Percentiles rank a stretch among this genome's conserved stretches.
phyloP scores from a whole-genome alignment of 2,797 vertebrate species.

The Cyprinodon diabolis region DNA sequence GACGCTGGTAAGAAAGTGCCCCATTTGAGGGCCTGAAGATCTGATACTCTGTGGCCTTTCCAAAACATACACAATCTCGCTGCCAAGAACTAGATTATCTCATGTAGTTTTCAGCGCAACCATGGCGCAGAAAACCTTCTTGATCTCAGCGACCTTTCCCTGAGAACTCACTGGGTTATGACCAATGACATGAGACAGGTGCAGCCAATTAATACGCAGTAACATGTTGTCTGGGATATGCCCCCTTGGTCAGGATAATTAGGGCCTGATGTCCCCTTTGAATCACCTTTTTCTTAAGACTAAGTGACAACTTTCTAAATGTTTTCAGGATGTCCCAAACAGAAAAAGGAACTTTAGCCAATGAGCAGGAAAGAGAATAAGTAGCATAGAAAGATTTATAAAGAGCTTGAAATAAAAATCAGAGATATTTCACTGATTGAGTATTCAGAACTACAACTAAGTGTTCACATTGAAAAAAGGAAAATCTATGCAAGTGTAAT shows the following conservation, averaged over 20 bases:
- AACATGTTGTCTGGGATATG: slow-evolving; percentile 67
- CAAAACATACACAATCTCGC: slow-evolving; percentile 74
- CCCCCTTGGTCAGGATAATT: slow-evolving; percentile 55
- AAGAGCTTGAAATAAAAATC: too few species aligned
- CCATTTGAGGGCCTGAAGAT: slow-evolving; percentile 66
- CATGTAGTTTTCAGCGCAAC: slow-evolving; percentile 68
- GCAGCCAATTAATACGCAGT: slow-evolving; percentile 82
- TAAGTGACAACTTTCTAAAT: slow-evolving; percentile 23
- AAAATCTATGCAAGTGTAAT: too few species aligned
- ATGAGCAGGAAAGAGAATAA: too few species aligned
- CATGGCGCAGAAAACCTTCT: slow-evolving; percentile 59
- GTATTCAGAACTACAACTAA: too few species aligned
- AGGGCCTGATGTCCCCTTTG: slow-evolving; percentile 53
- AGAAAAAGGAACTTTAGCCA: too few species aligned
- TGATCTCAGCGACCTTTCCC: slow-evolving; percentile 77
- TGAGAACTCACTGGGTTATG: slow-evolving; percentile 76
- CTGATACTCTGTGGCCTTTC: slow-evolving; percentile 73
- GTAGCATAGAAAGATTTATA: too few species aligned
- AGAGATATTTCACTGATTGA: too few species aligned
- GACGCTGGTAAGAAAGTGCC: slow-evolving; percentile 53
- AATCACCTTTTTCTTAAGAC: slow-evolving; percentile 27
- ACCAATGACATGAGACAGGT: slow-evolving; percentile 86
- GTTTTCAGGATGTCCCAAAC: slow-evolving; percentile 5
- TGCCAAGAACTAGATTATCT: slow-evolving; percentile 81
- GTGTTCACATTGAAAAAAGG: too few species aligned